Percentiles rank a stretch among this genome's conserved stretches.
phyloP scores from a whole-genome alignment of 2,888 invertebrate species.

The Cordylochernes scorpioides region DNA sequence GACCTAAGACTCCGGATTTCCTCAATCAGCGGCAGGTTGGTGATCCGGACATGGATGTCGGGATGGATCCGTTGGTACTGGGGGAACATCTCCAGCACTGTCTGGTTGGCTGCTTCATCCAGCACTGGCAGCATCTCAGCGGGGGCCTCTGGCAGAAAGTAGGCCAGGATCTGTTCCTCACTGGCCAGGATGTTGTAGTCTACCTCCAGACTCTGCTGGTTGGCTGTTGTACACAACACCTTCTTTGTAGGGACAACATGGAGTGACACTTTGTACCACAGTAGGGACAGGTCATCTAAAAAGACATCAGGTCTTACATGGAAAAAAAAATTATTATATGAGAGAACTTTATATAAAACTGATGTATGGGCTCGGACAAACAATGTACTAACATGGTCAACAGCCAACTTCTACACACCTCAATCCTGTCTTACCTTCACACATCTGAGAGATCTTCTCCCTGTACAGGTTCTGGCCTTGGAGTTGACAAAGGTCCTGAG shows the following conservation, averaged over 20 bases:
- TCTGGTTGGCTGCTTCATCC: slow-evolving; percentile 39
- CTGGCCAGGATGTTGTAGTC: slow-evolving; percentile 73
- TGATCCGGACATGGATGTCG: slow-evolving; percentile 80
- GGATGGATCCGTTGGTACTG: slow-evolving; percentile 78
- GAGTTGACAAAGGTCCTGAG: slow-evolving; percentile 62
- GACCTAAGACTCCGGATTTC: slow-evolving; percentile 67
- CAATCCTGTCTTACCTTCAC: slow-evolving; percentile 32
- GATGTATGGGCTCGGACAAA: no score
- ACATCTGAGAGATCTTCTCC: slow-evolving; percentile 78
- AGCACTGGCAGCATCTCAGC: slow-evolving; percentile 87
- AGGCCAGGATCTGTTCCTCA: slow-evolving; percentile 74
- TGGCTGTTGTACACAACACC: no score
- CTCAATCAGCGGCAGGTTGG: slow-evolving; percentile 80
- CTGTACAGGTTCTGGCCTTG: slow-evolving; percentile 61
- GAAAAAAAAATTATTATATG: neutral
- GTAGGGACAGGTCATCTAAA: slow-evolving; percentile 1
- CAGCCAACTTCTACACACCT: neutral
- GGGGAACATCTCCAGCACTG: slow-evolving; percentile 77
- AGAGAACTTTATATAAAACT: neutral
- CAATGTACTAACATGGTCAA: no score
- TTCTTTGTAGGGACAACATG: no score
- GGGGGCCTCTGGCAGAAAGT: slow-evolving; percentile 90
- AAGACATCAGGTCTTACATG: neutral
- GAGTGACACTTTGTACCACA: no score
- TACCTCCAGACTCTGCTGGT: slow-evolving; percentile 53